Percentiles rank a stretch among this genome's conserved stretches.
Conservation (phyloP, 1,140 invertebrate genomes). For the Calephelis virginiensis region DNA sequence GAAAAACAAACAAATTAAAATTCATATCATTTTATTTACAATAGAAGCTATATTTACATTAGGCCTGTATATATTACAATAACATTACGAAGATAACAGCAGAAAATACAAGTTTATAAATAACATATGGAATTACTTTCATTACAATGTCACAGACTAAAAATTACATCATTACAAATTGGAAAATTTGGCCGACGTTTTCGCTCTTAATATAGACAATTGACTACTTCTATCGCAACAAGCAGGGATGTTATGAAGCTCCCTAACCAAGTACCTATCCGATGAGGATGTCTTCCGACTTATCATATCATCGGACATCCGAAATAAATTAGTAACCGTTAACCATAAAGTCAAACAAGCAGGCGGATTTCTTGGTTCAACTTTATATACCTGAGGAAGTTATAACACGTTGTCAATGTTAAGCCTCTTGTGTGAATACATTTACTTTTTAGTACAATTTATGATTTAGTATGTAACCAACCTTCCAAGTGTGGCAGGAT, state of each 20-base stretch:
- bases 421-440: too few species aligned
- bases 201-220: neutral
- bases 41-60: slow-evolving; percentile 14
- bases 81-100: slow-evolving; percentile 8
- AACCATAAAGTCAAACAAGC: too few species aligned
- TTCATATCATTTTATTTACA: slow-evolving; percentile 5
- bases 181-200: slow-evolving; percentile 1
- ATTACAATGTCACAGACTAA: slow-evolving; percentile 6
- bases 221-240: neutral
- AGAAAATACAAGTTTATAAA: slow-evolving; percentile 10
- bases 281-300: too few species aligned
- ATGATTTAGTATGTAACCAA: too few species aligned
- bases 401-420: too few species aligned
- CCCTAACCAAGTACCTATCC: neutral
- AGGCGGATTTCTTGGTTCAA: too few species aligned
- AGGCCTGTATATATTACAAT: slow-evolving; percentile 7
- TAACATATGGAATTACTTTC: slow-evolving; percentile 1
- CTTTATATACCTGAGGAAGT: too few species aligned
- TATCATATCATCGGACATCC: too few species aligned
- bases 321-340: too few species aligned
- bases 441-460: too few species aligned
- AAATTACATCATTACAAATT: slow-evolving; percentile 12
- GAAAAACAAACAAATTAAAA: neutral
- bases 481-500: too few species aligned
- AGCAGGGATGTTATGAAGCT: neutral